Evolutionary conservation across 2,888 invertebrate genomes (phyloP), one percentile per base, ranked within the genome.

Genomic region (Philopedon plagiatum): DNA sequence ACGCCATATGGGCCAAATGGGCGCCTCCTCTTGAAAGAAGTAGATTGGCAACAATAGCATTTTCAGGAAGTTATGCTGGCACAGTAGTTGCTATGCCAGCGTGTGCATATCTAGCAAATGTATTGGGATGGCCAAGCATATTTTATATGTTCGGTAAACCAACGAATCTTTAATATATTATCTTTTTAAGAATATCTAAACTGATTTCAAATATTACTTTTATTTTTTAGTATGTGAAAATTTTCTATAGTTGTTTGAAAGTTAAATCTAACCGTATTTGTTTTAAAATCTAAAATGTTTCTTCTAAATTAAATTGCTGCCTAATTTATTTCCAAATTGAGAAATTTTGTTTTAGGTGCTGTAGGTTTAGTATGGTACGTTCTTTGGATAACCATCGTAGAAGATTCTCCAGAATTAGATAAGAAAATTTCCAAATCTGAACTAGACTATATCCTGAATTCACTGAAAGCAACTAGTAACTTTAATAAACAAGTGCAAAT

Each of bases 1-100:
- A 95, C 83, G 93, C 94, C 0, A 90, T 95, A 23, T 95, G 95
- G 94, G 88, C 93, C 0, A 90, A 91, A 65, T 95, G 95, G 95
- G 92, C 94, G 11, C 95, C 95, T 2, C 91, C 92, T 0, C 82
- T 91, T 41, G 95, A 95, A 82, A 88, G 95, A 54, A 93, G 94
- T 5, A 88, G 93, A 0, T 87, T 95, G 64, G 94, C 94, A 0
- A 93, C 94, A 0, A 89, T 95, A 75, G 94, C 94, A 0, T 95
- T 94, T 86, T 94, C 94, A 57, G 95, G 95, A 32, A 93, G 93
- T 82, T 94, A 94, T 85, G 91, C 93, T 0, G 95, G 95, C 19
- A 95, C 95, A 0, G 94, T 95, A 0, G 88, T 95, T 5, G 91
- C 95, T 0, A 92, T 95, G 91, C 94, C 94, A 0, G 83, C 93